Conservation (phyloP, 2,113 vertebrate species). For the Gnathochromis pfefferi region DNA sequence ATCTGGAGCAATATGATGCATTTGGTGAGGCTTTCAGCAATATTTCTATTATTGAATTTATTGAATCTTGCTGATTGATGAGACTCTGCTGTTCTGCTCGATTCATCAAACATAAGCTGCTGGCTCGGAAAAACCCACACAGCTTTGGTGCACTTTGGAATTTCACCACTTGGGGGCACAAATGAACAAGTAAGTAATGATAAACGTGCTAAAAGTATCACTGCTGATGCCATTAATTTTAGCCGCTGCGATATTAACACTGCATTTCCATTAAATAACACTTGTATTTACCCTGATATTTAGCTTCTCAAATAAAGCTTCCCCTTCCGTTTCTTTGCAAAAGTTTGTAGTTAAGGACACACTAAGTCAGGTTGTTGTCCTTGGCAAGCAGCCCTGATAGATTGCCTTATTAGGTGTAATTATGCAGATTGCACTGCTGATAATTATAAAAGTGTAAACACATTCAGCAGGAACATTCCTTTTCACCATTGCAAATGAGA, state of each 20-base stretch:
- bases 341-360: constrained; percentile 25
- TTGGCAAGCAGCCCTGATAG: constrained; percentile 51
- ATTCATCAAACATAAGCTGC: background rate
- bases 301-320: background rate
- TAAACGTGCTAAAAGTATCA: constrained; percentile 7
- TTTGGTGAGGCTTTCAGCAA: background rate
- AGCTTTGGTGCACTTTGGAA: constrained; percentile 6
- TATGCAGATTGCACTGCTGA: constrained; percentile 56
- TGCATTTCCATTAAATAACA: background rate
- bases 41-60: background rate
- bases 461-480: constrained; percentile 35
- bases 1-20: background rate
- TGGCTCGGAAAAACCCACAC: background rate
- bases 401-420: constrained; percentile 59
- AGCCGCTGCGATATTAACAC: background rate
- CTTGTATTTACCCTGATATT: background rate
- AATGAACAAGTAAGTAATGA: constrained; percentile 56
- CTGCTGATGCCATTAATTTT: constrained; percentile 27
- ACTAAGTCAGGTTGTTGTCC: constrained; percentile 34
- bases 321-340: background rate
- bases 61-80: background rate
- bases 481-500: constrained; percentile 51
- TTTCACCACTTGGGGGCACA: constrained; percentile 64
- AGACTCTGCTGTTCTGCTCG: background rate
- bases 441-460: constrained; percentile 62